Percentiles rank a stretch among this genome's conserved stretches.
Evolutionary conservation across 2,797 vertebrate genomes (phyloP).

Genomic region (Etheostoma nigrum): DNA sequence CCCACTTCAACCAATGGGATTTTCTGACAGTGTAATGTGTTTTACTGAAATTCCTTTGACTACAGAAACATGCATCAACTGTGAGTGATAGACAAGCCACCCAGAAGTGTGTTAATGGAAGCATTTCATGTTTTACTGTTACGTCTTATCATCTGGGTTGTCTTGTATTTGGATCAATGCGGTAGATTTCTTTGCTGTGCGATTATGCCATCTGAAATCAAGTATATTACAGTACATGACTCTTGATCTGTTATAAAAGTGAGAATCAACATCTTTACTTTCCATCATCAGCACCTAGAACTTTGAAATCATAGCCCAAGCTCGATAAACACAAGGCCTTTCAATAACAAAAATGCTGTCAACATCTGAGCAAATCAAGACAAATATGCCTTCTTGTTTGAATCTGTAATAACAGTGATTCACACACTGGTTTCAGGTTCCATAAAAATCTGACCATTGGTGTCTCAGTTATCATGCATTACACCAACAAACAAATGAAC

Average conservation of each 20-base stretch:
- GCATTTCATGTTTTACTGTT: neutral
- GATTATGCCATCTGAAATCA: too few relatives aligned
- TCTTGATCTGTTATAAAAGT: neutral
- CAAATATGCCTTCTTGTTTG: neutral
- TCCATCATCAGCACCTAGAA: neutral
- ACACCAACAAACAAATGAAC: neutral
- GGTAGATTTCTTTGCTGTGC: neutral
- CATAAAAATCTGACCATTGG: neutral
- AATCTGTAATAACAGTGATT: neutral
- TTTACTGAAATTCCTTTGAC: neutral
- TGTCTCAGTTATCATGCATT: neutral
- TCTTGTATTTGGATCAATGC: too few relatives aligned
- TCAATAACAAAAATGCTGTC: neutral
- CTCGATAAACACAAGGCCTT: too few relatives aligned
- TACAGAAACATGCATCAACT: too few relatives aligned
- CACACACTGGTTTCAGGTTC: neutral
- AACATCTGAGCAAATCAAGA: neutral
- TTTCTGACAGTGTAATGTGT: neutral
- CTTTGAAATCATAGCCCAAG: too few relatives aligned
- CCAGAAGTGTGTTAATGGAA: neutral
- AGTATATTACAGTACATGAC: neutral
- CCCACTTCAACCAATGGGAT: neutral
- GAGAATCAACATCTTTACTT: neutral
- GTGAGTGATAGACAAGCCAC: too few relatives aligned
- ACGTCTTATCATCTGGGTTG: neutral